Base-by-base conservation (phyloP, 2,888 invertebrate species). In the Ephialtes manifestator region DNA sequence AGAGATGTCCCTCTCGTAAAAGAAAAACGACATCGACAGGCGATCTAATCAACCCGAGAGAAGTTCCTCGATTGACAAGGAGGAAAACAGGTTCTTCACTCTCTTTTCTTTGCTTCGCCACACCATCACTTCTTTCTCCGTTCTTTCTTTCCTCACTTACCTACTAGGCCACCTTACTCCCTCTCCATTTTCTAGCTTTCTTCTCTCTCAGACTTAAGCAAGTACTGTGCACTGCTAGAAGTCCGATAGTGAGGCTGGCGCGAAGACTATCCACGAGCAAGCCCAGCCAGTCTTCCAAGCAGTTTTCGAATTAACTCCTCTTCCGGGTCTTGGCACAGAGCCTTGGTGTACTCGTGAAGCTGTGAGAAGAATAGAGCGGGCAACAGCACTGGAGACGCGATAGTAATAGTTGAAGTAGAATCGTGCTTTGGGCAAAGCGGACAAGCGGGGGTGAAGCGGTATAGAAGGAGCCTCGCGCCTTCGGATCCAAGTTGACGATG, bases 291-390 rank as follows among this genome's bases (percentile, higher is more conserved):
- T 86, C 74, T 81, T 76, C 74, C 86, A 77, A 68, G 79, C 80
- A 91, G 90, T 91, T 90, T 90, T 90, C 90, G 90, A 92, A 92
- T 92, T 91, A 91, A 90, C 91, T 87, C 88, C 76, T 83, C 84
- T 87, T 67, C 80, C 79, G 87, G 82, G 88, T 87, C 87, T 89
- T 89, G 87, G 83, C 89, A 81, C 90, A 86, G 86, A 88, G 87
- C 86, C 88, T 88, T 87, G 60, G 63, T 78, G 84, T 82, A 80
- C 60, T 43, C 58, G n/a, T 55, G 51, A 75, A 68, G 60, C 18
- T 48, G 60, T n/a, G 35, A 28, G 28, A 28, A 35, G 5, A 15
- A 24, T 24, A 78, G 68, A 31, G 71, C 63, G 39, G 39, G n/a
- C 28, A 39, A 48, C 71, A 78, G 75, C 72, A 80, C 60, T 53